Evolutionary conservation across 2,797 vertebrate genomes (phyloP), one percentile per base, ranked within the genome.

Genomic region (Anableps anableps): DNA sequence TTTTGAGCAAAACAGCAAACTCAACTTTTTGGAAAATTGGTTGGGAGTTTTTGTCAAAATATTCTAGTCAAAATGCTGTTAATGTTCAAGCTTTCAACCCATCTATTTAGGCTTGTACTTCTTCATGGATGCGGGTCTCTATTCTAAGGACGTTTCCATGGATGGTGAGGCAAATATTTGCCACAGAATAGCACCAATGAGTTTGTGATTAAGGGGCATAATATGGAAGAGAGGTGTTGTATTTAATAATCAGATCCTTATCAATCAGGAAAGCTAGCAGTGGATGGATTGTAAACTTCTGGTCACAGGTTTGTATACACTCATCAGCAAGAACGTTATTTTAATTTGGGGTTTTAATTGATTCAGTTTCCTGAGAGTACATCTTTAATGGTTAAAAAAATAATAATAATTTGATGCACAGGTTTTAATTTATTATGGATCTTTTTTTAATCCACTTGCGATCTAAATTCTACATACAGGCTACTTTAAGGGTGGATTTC

Each of bases 181-280:
- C 38, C 23, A n/a, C 11, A 70, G 23, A 70, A 16, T 13, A 70
- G 13, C 38, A 70, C 23, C 43, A 14, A 48, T 4, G 9, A 76
- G 55, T 11, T 51, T 17, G 62, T 74, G n/a, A 70, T 64, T 74
- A 34, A 43, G 58, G 53, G 64, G 66, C 2, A 26, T 66, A 78
- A 74, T 81, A 68, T 64, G 58, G 31, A 72, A 5, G 38, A 43
- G 38, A 55, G 14, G 10, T 74, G 43, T 47, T 48, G 76, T 78
- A 23, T 85, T 86, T 84, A 81, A 81, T 85, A 72, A 78, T 48
- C 45, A 58, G 68, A 72, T 77, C 75, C 71, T 80, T 50, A 50
- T 43, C 11, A 70, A 51, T 78, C 81, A 82, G 45, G 26, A 62
- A 62, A 78, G 79, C 80, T 51, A 47, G 34, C 53, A 73, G 53